Evolutionary conservation across 2,113 vertebrate genomes (phyloP).

Genomic region (Panurus biarmicus): DNA sequence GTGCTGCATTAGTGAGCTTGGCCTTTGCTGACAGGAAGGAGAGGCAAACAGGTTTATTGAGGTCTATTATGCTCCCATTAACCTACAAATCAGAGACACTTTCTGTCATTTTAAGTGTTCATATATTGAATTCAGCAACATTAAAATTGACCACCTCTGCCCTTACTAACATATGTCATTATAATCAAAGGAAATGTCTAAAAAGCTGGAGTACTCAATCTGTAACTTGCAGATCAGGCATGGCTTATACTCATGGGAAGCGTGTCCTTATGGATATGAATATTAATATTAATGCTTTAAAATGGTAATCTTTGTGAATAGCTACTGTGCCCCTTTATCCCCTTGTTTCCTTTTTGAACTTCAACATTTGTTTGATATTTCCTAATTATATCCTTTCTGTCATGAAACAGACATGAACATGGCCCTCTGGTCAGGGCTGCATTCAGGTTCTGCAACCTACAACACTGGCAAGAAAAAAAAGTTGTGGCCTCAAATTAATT

Average conservation of each 20-base stretch:
- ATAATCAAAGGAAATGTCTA: constrained; percentile 14
- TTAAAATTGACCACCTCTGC: constrained; percentile 3
- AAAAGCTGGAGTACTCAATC: constrained; percentile 7
- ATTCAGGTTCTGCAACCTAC: neutral
- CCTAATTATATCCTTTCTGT: constrained; percentile 31
- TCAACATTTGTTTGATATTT: constrained; percentile 21
- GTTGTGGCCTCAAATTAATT: neutral
- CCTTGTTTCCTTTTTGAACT: neutral
- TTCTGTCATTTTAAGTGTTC: constrained; percentile 42
- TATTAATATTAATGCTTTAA: constrained; percentile 50
- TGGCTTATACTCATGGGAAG: neutral
- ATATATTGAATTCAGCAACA: neutral
- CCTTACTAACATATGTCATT: constrained; percentile 23
- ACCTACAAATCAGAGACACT: constrained; percentile 16
- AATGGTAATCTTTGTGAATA: neutral
- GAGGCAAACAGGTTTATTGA: constrained; percentile 22
- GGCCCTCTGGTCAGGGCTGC: neutral
- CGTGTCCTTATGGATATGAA: constrained; percentile 15
- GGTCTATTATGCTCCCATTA: constrained; percentile 37
- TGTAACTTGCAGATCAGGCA: neutral
- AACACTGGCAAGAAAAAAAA: neutral
- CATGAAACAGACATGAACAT: neutral
- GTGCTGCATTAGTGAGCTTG: neutral
- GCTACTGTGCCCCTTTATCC: neutral
- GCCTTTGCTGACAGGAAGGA: constrained; percentile 3